Evolutionary conservation across 1,140 invertebrate genomes (phyloP).

Genomic region (Zaprionus nigranus): DNA sequence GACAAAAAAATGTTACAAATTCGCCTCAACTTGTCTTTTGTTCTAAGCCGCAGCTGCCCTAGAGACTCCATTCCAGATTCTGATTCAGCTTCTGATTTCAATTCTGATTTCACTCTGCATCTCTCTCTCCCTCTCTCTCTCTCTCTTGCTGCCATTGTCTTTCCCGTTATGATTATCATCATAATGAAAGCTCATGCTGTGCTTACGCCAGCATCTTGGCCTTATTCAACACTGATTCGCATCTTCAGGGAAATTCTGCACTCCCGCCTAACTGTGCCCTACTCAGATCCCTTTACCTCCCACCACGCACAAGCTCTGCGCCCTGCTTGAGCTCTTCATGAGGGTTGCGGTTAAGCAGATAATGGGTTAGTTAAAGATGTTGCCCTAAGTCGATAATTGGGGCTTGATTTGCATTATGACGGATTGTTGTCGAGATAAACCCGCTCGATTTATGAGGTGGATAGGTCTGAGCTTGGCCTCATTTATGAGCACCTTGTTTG

Average conservation of each 20-base stretch:
- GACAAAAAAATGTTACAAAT: conserved; percentile 45
- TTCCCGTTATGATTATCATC: conserved; percentile 48
- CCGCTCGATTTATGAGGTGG: not conserved
- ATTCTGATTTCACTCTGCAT: not conserved
- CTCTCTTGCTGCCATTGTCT: conserved; percentile 3
- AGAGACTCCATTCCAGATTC: conserved; percentile 31
- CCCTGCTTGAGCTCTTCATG: not conserved
- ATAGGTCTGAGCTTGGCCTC: not conserved
- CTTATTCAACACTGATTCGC: conserved; percentile 27
- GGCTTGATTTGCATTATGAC: conserved; percentile 21
- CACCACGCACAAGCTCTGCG: not conserved
- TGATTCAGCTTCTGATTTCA: conserved; percentile 25
- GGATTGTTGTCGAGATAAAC: conserved; percentile 11
- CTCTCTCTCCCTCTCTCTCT: not conserved
- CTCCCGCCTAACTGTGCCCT: not conserved
- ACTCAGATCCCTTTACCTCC: not conserved
- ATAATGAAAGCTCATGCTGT: conserved; percentile 41
- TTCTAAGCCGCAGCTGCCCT: conserved; percentile 47
- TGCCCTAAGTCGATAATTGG: conserved; percentile 38
- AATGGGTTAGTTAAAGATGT: conserved; percentile 22
- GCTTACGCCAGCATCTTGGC: conserved; percentile 17
- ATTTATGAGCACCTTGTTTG: not conserved
- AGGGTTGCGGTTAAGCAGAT: not conserved
- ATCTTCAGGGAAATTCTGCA: conserved; percentile 15
- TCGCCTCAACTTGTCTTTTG: conserved; percentile 54